Evolutionary conservation across 2,888 invertebrate genomes (phyloP), one percentile per base, ranked within the genome.

Genomic region (Mesorhabditis sp.): DNA sequence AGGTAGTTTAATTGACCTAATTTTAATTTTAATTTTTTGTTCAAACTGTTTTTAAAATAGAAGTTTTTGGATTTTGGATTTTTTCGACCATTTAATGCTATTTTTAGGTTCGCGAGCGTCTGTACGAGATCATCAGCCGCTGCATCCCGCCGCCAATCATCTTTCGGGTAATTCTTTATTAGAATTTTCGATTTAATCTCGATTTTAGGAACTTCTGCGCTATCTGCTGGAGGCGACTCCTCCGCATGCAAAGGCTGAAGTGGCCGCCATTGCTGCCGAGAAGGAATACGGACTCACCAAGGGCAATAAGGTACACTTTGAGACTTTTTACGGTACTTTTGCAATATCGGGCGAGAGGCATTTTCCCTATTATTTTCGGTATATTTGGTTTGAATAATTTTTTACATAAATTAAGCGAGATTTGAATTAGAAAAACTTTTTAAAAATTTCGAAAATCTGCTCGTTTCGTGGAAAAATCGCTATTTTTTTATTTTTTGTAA

Each of bases 81-180:
- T 7, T 50, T 13, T 10, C 2, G 7, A 2, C 13, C 2, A 2
- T 50, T 3, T 7, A 3, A 15, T 3, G 7, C 28, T 10, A 3
- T 67, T 74, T 68, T 50, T 92, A 92, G 86, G 91, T 95, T 0
- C 90, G 98, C 66, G 92, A 91, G 73, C 90, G 94, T 80, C 87
- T 98, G 5, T 98, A 97, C 87, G 96, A 98, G 85, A 88, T 99
- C 58, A 89, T 97, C 41, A 91, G 92, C 15, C 96, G 97, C 87
- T 93, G 94, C 58, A 93, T 98, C 74, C 96, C 98, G 0, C 89
- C 92, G 2, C 93, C 94, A 86, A 89, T 94, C 75, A 95, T 98
- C 80, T 94, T 97, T 87, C 91, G 91, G 87, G 90, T 90, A 65
- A 42, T n/a, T 58, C 6, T 28, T 7, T 7, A 61, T 43, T 62